Conservation (phyloP, 2,113 vertebrate species). For the Gallinago paraguaiae region DNA sequence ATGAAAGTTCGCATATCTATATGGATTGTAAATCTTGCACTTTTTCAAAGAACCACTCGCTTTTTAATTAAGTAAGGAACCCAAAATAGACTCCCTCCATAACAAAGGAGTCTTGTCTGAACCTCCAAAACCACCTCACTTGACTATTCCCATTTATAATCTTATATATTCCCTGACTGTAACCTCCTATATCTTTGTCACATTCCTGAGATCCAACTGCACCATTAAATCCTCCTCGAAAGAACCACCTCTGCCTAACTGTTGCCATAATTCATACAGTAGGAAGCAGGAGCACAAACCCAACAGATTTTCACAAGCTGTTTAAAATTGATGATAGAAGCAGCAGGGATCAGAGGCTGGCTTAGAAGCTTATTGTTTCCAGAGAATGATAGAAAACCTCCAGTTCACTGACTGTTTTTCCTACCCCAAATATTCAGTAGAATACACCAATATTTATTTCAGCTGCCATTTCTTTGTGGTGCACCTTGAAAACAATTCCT, state of each 20-base stretch:
- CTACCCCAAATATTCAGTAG: neutral
- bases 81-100: neutral
- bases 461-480: neutral
- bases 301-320: neutral
- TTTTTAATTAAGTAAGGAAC: neutral
- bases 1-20: neutral
- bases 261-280: neutral
- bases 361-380: neutral
- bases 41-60: neutral
- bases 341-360: neutral
- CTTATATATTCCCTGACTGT: neutral
- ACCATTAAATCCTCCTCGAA: rapidly evolving
- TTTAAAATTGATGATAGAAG: neutral
- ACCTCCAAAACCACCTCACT: neutral
- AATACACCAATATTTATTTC: neutral
- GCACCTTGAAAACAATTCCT: neutral
- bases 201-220: neutral
- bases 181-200: neutral
- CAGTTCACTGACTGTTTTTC: neutral
- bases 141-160: neutral
- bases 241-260: neutral
- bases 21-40: rapidly evolving
- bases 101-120: neutral
- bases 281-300: neutral
- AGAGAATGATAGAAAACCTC: neutral